phyloP scores from a whole-genome alignment of 2,797 vertebrate genomes.

The Furcifer pardalis region DNA sequence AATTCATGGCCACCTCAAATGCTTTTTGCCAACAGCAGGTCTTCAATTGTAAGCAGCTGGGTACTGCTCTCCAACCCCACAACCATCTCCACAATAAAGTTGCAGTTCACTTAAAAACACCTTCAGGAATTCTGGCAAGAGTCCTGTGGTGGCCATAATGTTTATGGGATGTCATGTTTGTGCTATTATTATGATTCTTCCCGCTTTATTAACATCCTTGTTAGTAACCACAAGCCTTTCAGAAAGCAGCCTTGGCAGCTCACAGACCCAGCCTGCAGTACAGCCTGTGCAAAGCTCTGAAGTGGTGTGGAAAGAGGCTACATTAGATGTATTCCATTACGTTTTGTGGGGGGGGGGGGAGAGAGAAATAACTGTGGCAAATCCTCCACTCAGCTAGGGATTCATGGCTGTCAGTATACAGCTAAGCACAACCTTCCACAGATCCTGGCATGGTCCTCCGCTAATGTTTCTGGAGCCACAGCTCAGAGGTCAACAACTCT shows the following conservation, averaged over 20 bases:
- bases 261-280: slow-evolving; percentile 54
- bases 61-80: slow-evolving; percentile 69
- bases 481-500: not conserved
- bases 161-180: slow-evolving; percentile 57
- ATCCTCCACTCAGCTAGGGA: slow-evolving; percentile 48
- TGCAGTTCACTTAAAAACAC: slow-evolving; percentile 74
- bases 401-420: slow-evolving; percentile 60
- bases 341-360: slow-evolving; percentile 28
- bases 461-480: not conserved
- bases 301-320: slow-evolving; percentile 36
- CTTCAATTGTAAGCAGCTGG: slow-evolving; percentile 84
- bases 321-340: slow-evolving; percentile 21
- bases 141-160: slow-evolving; percentile 46
- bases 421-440: slow-evolving; percentile 36
- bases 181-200: slow-evolving; percentile 42
- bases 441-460: slow-evolving; percentile 32
- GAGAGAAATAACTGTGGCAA: slow-evolving; percentile 46
- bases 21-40: slow-evolving; percentile 62
- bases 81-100: slow-evolving; percentile 72
- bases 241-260: slow-evolving; percentile 53
- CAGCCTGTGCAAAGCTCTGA: slow-evolving; percentile 62
- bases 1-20: slow-evolving; percentile 47
- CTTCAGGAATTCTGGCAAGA: slow-evolving; percentile 70
- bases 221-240: slow-evolving; percentile 56
- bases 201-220: slow-evolving; percentile 44